Conservation (phyloP, 2,888 invertebrate species). For the Microplitis manilae region DNA sequence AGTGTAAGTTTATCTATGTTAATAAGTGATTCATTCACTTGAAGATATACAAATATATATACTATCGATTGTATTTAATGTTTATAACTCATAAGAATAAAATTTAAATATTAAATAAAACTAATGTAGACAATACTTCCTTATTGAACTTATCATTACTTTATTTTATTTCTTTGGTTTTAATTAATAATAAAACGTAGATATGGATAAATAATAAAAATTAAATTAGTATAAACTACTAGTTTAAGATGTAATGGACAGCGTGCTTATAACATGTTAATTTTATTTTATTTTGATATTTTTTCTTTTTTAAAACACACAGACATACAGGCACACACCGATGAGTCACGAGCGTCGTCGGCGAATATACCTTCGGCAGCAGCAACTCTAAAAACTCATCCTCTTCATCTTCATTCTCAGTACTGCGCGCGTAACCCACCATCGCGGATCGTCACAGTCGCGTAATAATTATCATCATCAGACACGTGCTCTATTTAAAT, state of each 20-base stretch:
- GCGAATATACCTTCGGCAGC: slow-evolving; percentile 31
- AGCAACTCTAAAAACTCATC: slow-evolving; percentile 29
- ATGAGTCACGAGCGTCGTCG: slow-evolving; percentile 40
- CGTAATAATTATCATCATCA: slow-evolving; percentile 32
- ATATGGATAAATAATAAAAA: slow-evolving; percentile 19
- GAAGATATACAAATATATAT: not conserved
- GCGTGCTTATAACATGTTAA: slow-evolving; percentile 27
- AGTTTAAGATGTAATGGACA: slow-evolving; percentile 18
- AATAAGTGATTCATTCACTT: slow-evolving; percentile 19
- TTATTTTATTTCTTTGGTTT: slow-evolving; percentile 1
- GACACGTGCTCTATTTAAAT: slow-evolving; percentile 43
- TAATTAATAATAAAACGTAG: not conserved
- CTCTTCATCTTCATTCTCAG: slow-evolving; percentile 50
- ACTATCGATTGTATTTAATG: slow-evolving; percentile 5
- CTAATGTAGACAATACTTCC: slow-evolving; percentile 12
- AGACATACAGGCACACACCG: slow-evolving; percentile 12
- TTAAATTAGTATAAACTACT: slow-evolving; percentile 2
- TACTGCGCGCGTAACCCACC: slow-evolving; percentile 54
- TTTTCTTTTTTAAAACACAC: not conserved
- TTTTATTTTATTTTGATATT: slow-evolving; percentile 19
- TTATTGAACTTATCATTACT: slow-evolving; percentile 21
- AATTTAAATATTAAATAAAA: slow-evolving; percentile 28
- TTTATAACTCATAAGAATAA: slow-evolving; percentile 3
- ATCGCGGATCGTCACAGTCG: slow-evolving; percentile 45
- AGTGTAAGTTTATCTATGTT: slow-evolving; percentile 2